These are phyloP conservation scores for Holothuria glaberrima DNA, from an alignment of 35 echinoderm and acorn worm genomes.

Conservation along the genomic window DNA sequence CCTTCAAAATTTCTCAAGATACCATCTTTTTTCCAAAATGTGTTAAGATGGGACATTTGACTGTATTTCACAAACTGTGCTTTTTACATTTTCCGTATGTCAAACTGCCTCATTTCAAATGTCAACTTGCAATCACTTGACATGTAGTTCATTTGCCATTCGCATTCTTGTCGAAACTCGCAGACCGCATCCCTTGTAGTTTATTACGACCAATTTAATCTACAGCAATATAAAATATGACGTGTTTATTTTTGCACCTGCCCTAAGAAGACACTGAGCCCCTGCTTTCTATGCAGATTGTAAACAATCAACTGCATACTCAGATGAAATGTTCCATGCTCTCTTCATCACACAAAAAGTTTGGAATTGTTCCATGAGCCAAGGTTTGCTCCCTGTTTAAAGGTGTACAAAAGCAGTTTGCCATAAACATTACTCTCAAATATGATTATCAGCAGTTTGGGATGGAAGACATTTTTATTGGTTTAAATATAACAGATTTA, in stretches of 20 bases:
- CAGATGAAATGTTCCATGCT: not conserved
- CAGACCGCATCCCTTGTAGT: not conserved
- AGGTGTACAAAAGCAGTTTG: too few relatives aligned
- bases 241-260: constrained; percentile 42
- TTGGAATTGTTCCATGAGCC: too few relatives aligned
- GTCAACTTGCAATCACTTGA: not conserved
- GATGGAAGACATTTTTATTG: constrained; percentile 49
- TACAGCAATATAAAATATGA: constrained; percentile 47
- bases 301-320: constrained; percentile 28
- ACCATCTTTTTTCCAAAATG: too few relatives aligned
- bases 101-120: constrained; percentile 1
- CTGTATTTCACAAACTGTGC: too few relatives aligned
- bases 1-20: too few relatives aligned
- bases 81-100: too few relatives aligned
- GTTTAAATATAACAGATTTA: constrained; percentile 24
- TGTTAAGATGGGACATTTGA: too few relatives aligned
- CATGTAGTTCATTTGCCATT: too few relatives aligned
- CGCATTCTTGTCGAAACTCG: not conserved
- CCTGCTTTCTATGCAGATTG: constrained; percentile 11
- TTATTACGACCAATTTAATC: constrained; percentile 44
- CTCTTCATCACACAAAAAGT: not conserved
- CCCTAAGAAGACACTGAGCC: constrained; percentile 14
- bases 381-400: too few relatives aligned
- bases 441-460: constrained; percentile 27
- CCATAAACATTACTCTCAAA: not conserved